Percentiles rank a stretch among this genome's conserved stretches.
Evolutionary conservation across 2,888 invertebrate genomes (phyloP).

Genomic region (Laspeyria flexula): DNA sequence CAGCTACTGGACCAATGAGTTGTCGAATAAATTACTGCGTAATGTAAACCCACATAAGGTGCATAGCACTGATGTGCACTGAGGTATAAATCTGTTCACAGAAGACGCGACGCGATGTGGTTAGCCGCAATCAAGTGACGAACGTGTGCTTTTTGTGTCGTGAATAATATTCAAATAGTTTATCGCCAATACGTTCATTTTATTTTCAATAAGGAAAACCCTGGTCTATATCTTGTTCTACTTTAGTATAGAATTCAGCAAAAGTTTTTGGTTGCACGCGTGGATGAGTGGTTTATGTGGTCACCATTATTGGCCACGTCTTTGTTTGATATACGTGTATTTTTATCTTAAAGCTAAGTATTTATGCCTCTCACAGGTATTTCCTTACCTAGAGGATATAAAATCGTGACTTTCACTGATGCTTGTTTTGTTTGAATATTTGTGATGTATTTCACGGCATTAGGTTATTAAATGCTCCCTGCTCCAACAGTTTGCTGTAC

Average conservation of each 20-base stretch:
- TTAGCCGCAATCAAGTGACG: conserved; percentile 43
- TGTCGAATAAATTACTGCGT: neutral
- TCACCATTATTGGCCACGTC: too few species aligned
- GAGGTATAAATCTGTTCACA: conserved; percentile 28
- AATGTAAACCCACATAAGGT: conserved; percentile 11
- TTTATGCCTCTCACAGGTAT: too few species aligned
- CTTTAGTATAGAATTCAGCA: conserved; percentile 2
- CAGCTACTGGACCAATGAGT: conserved; percentile 1
- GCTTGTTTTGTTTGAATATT: too few species aligned
- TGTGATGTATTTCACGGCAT: too few species aligned
- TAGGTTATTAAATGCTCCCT: too few species aligned
- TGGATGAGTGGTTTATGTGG: too few species aligned
- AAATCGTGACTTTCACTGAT: too few species aligned
- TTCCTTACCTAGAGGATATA: too few species aligned
- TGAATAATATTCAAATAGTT: conserved; percentile 38
- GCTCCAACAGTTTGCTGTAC: too few species aligned
- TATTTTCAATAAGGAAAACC: neutral
- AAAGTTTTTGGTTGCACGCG: neutral
- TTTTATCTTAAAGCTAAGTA: too few species aligned
- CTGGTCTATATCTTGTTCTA: neutral
- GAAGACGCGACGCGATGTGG: conserved; percentile 25
- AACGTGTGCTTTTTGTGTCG: conserved; percentile 30
- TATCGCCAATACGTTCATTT: conserved; percentile 22
- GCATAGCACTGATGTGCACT: conserved; percentile 34
- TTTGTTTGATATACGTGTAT: too few species aligned